Evolutionary conservation across 2,113 vertebrate genomes (phyloP), one percentile per base, ranked within the genome.

Genomic region (Anas platyrhynchos): DNA sequence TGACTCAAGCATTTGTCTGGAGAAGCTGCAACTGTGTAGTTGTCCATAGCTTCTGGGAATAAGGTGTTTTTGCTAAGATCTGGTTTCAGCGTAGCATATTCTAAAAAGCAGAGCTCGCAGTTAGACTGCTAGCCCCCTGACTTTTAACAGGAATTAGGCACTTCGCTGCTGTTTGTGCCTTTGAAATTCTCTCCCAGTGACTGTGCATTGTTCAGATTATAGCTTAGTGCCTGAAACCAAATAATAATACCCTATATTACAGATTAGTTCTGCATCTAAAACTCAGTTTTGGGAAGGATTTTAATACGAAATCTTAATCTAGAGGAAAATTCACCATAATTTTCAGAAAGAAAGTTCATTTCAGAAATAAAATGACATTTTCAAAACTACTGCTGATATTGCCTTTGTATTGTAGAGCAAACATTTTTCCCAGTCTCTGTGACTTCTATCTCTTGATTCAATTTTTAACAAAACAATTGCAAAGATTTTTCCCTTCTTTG

Each of bases 121-220:
- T 74, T 58, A 69, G n/a, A 17, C 58, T 76, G 59, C 17, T 36
- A 36, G 11, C 75, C 10, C 43, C 1, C 4, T 77, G 36, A 77
- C 50, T 52, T 93, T 63, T 61, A 65, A 29, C 56, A 72, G 52
- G n/a, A 78, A 67, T 72, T 34, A 32, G 44, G 27, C 32, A 18
- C 44, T 75, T 79, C 16, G 8, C 23, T 79, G 75, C 36, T 89
- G 11, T 52, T 77, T 65, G 31, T 93, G 50, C 52, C 44, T 90
- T 94, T n/a, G 23, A 88, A 80, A 13, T 41, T 89, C 69, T 83
- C 16, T 44, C 41, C 5, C 12, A 34, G 46, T 63, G 34, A 7
- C 22, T 74, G 0, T 31, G 27, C 0, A 0, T 36, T 44, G 48
- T 66, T 84, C 31, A 41, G 54, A n/a, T 79, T 10, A 29, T 46